phyloP scores from a whole-genome alignment of 2,113 vertebrate species.

The Prolemur simus region DNA sequence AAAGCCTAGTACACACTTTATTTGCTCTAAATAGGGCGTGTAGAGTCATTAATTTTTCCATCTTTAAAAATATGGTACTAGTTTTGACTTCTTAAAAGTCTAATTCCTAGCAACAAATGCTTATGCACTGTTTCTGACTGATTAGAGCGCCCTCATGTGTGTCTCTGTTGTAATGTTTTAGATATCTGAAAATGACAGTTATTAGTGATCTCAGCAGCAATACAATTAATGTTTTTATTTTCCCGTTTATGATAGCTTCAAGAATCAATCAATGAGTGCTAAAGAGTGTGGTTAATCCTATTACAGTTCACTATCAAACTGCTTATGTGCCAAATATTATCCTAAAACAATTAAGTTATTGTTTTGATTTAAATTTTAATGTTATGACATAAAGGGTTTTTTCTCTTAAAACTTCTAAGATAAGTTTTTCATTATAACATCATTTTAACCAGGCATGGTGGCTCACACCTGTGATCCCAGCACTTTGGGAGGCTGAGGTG shows the following conservation, averaged over 20 bases:
- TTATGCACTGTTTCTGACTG: not conserved
- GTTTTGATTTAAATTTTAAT: constrained; percentile 15
- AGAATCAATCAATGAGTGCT: not conserved
- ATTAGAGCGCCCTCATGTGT: constrained; percentile 73
- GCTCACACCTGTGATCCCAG: too few species aligned
- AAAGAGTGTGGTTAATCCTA: not conserved
- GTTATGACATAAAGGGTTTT: constrained; percentile 21
- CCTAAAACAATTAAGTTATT: constrained; percentile 33
- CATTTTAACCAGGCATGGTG: too few species aligned
- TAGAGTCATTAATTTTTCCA: constrained; percentile 12
- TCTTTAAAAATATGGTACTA: not conserved
- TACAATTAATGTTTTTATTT: constrained; percentile 25
- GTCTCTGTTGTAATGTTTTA: constrained; percentile 48
- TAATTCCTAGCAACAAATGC: not conserved
- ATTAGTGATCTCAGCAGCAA: constrained; percentile 59
- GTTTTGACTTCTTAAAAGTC: not conserved
- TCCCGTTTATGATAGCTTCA: not conserved
- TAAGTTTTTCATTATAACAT: constrained; percentile 2
- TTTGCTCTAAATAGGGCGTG: not conserved
- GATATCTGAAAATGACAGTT: not conserved
- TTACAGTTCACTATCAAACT: not conserved
- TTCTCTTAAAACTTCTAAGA: not conserved
- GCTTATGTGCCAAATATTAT: constrained; percentile 29
- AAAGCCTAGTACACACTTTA: not conserved
- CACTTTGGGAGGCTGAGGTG: too few species aligned